Evolutionary conservation across 1,140 invertebrate genomes (phyloP).

Genomic region (Lithobius niger): DNA sequence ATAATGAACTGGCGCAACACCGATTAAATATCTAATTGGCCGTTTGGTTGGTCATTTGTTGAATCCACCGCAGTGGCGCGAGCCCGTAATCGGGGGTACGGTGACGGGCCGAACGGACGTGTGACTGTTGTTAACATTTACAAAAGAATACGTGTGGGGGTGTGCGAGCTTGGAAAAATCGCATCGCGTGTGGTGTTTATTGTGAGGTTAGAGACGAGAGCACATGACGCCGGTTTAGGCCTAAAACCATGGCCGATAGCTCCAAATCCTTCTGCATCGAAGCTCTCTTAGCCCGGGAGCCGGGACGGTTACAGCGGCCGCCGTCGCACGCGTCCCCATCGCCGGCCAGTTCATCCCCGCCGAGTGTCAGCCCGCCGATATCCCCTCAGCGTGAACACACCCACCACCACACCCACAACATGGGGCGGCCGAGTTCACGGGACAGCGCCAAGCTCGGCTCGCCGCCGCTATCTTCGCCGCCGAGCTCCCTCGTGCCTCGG

Average conservation of each 20-base stretch:
- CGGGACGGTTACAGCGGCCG: background rate
- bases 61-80: too few species aligned
- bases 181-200: too few species aligned
- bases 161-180: too few species aligned
- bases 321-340: background rate
- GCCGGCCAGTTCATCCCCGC: background rate
- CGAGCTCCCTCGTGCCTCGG: conserved; percentile 7
- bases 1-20: conserved; percentile 4
- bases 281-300: conserved; percentile 4
- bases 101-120: too few species aligned
- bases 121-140: too few species aligned
- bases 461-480: background rate
- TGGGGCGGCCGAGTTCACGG: background rate
- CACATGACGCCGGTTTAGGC: too few species aligned
- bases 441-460: background rate
- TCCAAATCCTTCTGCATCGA: conserved; percentile 11
- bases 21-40: conserved; percentile 10
- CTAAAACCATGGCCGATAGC: background rate
- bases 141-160: too few species aligned
- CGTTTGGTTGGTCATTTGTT: conserved; percentile 2
- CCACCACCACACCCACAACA: too few species aligned
- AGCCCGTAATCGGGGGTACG: too few species aligned
- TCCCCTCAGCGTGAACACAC: too few species aligned
- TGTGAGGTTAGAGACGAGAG: too few species aligned
- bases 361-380: too few species aligned